Evolutionary conservation across 2,797 vertebrate species (phyloP).

Genomic region (Enteromius radiatus): DNA sequence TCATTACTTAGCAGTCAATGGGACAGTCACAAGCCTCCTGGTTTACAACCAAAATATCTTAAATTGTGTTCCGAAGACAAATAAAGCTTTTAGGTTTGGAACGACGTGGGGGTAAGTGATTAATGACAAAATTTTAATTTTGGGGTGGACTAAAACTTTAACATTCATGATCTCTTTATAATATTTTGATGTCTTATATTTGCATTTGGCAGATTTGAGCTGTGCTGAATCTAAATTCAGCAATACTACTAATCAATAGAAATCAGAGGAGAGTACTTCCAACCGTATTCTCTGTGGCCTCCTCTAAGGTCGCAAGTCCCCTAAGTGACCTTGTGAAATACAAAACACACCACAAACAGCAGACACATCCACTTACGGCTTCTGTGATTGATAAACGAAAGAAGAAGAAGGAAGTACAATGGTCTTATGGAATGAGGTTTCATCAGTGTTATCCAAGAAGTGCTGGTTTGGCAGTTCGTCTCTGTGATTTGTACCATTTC

Average conservation of each 20-base stretch:
- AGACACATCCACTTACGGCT: not conserved
- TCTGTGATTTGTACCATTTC: conserved; percentile 10
- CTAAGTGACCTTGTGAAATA: not conserved
- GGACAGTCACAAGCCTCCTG: no score
- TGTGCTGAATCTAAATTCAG: no score
- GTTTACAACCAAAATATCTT: no score
- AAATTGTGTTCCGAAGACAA: no score
- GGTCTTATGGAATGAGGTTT: not conserved
- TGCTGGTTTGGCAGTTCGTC: not conserved
- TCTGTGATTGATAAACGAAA: not conserved
- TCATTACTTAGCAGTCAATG: no score
- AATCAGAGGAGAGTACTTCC: not conserved
- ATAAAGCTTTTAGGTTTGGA: no score
- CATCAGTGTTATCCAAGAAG: not conserved
- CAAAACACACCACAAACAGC: not conserved
- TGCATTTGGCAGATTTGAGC: not conserved
- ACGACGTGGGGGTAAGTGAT: no score
- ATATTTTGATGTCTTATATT: not conserved
- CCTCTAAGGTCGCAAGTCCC: not conserved
- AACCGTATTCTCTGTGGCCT: not conserved
- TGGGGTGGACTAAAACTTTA: not conserved
- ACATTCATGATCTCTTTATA: not conserved
- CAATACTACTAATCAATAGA: not conserved
- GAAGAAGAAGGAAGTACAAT: not conserved
- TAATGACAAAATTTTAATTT: no score